Evolutionary conservation across 1,140 invertebrate species (phyloP), one percentile per base, ranked within the genome.

Genomic region (Scaptodrosophila lebanonensis): DNA sequence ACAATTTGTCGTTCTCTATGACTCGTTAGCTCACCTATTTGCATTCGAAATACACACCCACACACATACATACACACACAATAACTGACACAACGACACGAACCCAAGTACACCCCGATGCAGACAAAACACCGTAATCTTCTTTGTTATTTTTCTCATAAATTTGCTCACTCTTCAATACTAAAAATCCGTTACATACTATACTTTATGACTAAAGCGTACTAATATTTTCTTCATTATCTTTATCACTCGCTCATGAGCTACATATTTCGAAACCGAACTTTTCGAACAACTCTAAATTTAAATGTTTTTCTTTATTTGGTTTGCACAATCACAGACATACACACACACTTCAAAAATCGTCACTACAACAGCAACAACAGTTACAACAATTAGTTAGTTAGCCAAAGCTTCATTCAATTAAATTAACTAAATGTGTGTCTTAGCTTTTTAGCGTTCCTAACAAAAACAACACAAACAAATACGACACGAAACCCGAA

Each of bases 361-460:
- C 51, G 48, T 50, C 72, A 56, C 25, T 56, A 56, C 9, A 42
- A 57, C 29, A 38, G 53, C 42, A 51, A 39, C 12, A 39, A 69
- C 63, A 63, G 44, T 29, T 48, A 60, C 53, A 53, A 53, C 30
- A 65, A 65, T 67, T 69, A 75, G 73, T 79, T 79, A 79, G 73
- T 73, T 79, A 73, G 64, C 42, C 54, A 60, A 75, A 69, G 70
- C 70, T 75, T 73, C 67, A 72, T 77, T 76, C 72, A 65, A 63
- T 62, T 60, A 53, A 77, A 66, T 75, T 62, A 70, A 72, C 32
- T 82, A 66, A 79, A 77, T 79, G 65, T 79, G 73, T 79, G 71
- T 79, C 36, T 67, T 79, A 79, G 75, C 65, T 77, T 79, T 43
- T 69, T 82, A 73, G 75, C 48, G 56, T 79, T 79, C 3, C 8